Conservation (phyloP, 37 sponge, comb jelly and placozoan species). For the Trichoplax adhaerens region DNA sequence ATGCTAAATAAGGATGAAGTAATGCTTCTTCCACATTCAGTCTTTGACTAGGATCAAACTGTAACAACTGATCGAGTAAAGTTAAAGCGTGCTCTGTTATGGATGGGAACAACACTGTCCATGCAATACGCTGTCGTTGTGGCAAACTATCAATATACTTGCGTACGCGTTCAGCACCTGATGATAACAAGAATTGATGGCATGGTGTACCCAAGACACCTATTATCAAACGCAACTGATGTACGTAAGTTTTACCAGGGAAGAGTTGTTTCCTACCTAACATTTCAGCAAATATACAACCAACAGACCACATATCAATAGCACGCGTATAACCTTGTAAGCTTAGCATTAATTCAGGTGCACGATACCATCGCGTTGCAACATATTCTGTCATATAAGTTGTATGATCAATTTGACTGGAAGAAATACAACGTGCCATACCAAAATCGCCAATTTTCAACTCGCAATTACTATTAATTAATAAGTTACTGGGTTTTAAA, state of each 20-base stretch:
- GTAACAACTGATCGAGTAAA: conserved; percentile 42
- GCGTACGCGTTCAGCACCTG: conserved; percentile 40
- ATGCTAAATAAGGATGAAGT: conserved; percentile 50
- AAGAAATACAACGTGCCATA: conserved; percentile 47
- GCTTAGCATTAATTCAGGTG: conserved; percentile 83
- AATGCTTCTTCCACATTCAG: conserved; percentile 37
- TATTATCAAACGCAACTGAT: conserved; percentile 71
- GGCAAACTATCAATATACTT: conserved; percentile 53
- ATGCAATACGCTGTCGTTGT: conserved; percentile 20
- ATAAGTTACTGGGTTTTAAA: conserved; percentile 74
- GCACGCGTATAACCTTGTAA: conserved; percentile 57
- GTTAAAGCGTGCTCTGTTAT: conserved; percentile 31
- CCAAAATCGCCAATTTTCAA: conserved; percentile 49
- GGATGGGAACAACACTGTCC: conserved; percentile 44
- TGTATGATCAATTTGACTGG: conserved; percentile 60
- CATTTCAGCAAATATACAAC: conserved; percentile 82
- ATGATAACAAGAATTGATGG: conserved; percentile 16
- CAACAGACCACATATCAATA: conserved; percentile 81
- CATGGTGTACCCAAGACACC: conserved; percentile 71
- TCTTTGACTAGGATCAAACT: conserved; percentile 27
- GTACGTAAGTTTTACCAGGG: conserved; percentile 68
- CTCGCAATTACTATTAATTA: conserved; percentile 72
- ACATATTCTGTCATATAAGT: conserved; percentile 88
- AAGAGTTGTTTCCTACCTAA: conserved; percentile 61
- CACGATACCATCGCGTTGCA: conserved; percentile 89